Base-by-base conservation (phyloP, 35 echinoderm and acorn worm genomes). In the Amphiura filiformis region DNA sequence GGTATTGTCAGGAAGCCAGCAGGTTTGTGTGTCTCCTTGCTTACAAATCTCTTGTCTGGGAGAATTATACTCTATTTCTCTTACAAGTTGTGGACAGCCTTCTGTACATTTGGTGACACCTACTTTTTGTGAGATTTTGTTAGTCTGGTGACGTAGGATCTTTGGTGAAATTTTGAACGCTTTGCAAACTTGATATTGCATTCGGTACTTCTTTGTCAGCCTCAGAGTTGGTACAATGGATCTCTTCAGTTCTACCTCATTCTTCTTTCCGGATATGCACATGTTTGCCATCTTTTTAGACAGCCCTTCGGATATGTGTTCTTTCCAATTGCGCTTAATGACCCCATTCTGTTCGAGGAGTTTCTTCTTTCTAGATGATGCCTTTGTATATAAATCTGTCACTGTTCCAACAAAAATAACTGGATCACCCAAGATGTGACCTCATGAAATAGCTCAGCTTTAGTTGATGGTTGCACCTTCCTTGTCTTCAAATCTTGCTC, bases 21-120 rank as follows among this genome's bases (percentile, higher is more conserved):
- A 11, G 44, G 44, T 20, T 52, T 52, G 20, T 20, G 7, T 11
- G 44, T 11, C 20, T 52, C 20, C 49, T 84, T 84, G 31, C 82
- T 84, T 2, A 84, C 82, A 22, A 84, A 57, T 41, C 39, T 84
- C 82, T 84, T 84, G 82, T 84, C 82, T 57, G 82, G 40, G 3
- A 84, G 39, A 30, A 40, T 84, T 1, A 84, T 56, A 32, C 32
- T 38, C 13, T 56, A 38, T 35, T 84, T 30, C 82, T 84, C 82
- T 28, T n/a, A 57, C 38, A 7, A 84, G 7, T 41, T 56, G 22
- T 84, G 39, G 31, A 84, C 44, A 1, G 40, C 39, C 14, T 56
- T 31, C 40, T n/a, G 47, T 4, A 38, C 39, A 22, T 52, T 18
- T 4, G 23, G 17, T 1, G 44, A 22, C 23, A 84, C 15, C 31